Evolutionary conservation across 2,888 invertebrate species (phyloP).

Genomic region (Danaus chrysippus): DNA sequence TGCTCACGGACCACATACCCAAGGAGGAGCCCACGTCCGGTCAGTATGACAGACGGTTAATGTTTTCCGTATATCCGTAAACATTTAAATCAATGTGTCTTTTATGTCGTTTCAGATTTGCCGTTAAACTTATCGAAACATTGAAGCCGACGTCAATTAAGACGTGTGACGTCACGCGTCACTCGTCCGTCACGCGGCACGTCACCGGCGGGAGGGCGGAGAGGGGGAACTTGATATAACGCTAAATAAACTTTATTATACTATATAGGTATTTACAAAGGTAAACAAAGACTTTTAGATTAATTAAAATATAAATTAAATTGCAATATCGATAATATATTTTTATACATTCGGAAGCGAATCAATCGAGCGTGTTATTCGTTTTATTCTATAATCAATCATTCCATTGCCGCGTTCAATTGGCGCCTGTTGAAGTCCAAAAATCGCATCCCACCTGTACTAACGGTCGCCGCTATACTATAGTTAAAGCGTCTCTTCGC

Average conservation of each 20-base stretch:
- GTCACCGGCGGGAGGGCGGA: constrained; percentile 5
- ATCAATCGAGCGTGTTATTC: constrained; percentile 8
- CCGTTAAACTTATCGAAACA: constrained; percentile 94
- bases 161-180: constrained; percentile 45
- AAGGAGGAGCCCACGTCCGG: constrained; percentile 81
- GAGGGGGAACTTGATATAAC: constrained; percentile 5
- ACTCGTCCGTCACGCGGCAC: constrained; percentile 5
- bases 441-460: constrained; percentile 65
- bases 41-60: constrained; percentile 32
- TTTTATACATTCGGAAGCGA: constrained; percentile 16
- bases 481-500: constrained; percentile 26
- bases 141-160: constrained; percentile 55
- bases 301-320: constrained; percentile 26
- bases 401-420: constrained; percentile 65
- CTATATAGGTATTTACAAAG: constrained; percentile 23
- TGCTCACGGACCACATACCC: constrained; percentile 72
- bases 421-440: constrained; percentile 61
- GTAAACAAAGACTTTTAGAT: constrained; percentile 35
- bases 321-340: constrained; percentile 24
- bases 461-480: constrained; percentile 36
- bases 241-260: constrained; percentile 45
- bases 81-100: background rate
- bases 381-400: constrained; percentile 40
- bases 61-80: too few species aligned
- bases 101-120: constrained; percentile 85